A percentile compares a stretch with the other conserved stretches of the same genome.
Conservation (phyloP, 2,888 invertebrate genomes). For the Drosophila testacea region DNA sequence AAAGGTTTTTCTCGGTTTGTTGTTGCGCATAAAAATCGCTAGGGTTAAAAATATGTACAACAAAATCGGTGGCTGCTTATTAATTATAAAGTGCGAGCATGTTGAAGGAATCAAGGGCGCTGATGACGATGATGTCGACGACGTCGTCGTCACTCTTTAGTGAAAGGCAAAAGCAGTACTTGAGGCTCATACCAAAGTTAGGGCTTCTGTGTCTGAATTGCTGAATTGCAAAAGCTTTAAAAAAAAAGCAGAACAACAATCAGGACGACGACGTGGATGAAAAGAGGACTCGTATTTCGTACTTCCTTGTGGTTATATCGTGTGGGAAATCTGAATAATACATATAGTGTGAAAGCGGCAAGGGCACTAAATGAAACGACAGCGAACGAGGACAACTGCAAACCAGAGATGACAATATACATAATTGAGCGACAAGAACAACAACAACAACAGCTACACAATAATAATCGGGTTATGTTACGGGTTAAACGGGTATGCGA, state of each 20-base stretch:
- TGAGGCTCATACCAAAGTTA: slow-evolving; percentile 26
- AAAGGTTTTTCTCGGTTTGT: slow-evolving; percentile 44
- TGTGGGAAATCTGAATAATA: slow-evolving; percentile 80
- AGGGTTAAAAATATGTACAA: slow-evolving; percentile 48
- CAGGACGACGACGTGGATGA: not conserved
- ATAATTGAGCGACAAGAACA: slow-evolving; percentile 72
- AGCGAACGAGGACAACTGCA: slow-evolving; percentile 52
- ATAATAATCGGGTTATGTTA: slow-evolving; percentile 59
- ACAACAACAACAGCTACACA: slow-evolving; percentile 36
- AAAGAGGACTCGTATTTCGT: not conserved
- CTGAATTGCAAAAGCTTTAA: slow-evolving; percentile 43
- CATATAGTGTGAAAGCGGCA: slow-evolving; percentile 80
- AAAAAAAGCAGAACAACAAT: not conserved
- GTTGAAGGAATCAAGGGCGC: slow-evolving; percentile 78
- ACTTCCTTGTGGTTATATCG: slow-evolving; percentile 32
- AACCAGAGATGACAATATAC: slow-evolving; percentile 71
- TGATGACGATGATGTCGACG: slow-evolving; percentile 59
- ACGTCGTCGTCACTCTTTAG: slow-evolving; percentile 37
- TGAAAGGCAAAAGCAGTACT: slow-evolving; percentile 25
- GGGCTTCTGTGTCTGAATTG: slow-evolving; percentile 25
- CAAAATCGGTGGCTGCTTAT: slow-evolving; percentile 69
- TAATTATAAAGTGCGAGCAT: slow-evolving; percentile 79
- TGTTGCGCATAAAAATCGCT: slow-evolving; percentile 41
- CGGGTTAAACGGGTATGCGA: slow-evolving; percentile 76
- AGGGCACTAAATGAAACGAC: slow-evolving; percentile 70